Percentiles rank a stretch among this genome's conserved stretches.
Evolutionary conservation across 2,797 vertebrate species (phyloP).

Genomic region (Pipistrellus kuhlii): DNA sequence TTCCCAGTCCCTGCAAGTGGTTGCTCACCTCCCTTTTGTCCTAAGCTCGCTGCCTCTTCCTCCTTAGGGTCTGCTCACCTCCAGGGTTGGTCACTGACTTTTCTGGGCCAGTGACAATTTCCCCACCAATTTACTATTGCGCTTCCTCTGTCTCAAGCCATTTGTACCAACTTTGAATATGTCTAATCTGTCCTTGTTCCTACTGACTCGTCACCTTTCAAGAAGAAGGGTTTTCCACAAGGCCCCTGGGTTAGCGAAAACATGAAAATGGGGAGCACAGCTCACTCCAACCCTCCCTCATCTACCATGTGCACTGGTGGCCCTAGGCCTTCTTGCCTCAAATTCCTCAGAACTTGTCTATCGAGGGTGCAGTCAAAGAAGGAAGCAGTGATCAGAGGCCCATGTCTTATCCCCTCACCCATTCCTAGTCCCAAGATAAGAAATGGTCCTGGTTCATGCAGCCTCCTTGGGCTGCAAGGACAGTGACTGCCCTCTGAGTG

Average conservation of each 20-base stretch:
- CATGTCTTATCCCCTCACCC: background rate
- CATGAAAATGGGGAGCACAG: background rate
- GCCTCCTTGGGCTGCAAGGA: background rate
- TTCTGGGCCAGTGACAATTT: background rate
- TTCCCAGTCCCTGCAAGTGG: background rate
- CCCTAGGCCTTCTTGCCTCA: background rate
- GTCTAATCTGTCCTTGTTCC: background rate
- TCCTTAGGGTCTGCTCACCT: background rate
- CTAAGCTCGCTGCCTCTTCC: background rate
- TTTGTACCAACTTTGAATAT: background rate
- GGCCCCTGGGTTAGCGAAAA: background rate
- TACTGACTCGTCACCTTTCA: background rate
- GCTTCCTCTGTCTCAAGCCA: background rate
- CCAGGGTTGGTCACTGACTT: background rate
- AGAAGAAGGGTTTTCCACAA: background rate
- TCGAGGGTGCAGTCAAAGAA: background rate
- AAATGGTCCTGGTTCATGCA: background rate
- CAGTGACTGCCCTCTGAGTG: background rate
- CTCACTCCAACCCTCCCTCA: background rate
- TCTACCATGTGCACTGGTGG: rapidly evolving
- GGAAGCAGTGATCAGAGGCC: background rate
- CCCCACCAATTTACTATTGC: background rate
- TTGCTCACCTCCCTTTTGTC: background rate
- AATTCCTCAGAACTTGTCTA: background rate
- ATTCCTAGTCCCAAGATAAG: background rate